A percentile compares a stretch with the other conserved stretches of the same genome.
These are phyloP conservation scores for Zosterops japonicus DNA, from an alignment of 2,113 vertebrate genomes.

Conservation along the genomic window DNA sequence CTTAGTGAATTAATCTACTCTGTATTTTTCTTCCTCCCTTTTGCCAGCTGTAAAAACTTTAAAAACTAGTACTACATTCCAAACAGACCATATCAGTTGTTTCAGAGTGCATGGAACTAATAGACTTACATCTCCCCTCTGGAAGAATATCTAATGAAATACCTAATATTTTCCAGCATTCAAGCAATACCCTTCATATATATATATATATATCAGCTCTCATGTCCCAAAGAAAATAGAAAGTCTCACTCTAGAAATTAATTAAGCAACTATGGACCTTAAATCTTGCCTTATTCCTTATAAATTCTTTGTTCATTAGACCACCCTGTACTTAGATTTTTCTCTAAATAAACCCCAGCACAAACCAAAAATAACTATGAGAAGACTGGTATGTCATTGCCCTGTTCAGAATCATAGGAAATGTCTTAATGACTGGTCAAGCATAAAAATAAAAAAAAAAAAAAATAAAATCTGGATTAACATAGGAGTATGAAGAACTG, in stretches of 20 bases:
- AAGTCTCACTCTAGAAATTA: background rate
- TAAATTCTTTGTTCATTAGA: background rate
- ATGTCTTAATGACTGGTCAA: background rate
- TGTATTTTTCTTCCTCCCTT: background rate
- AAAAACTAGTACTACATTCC: background rate
- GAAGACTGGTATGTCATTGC: background rate
- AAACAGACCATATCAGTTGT: background rate
- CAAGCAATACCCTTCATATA: background rate
- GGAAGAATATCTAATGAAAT: background rate
- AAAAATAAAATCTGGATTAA: background rate
- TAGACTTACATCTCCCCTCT: background rate
- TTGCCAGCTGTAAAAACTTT: background rate
- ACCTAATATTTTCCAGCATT: background rate
- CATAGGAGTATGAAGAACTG: background rate
- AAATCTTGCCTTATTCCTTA: background rate
- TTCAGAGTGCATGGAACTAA: background rate
- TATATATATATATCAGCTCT: background rate
- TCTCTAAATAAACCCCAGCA: background rate
- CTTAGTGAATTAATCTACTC: background rate
- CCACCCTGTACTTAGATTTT: background rate
- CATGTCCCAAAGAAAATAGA: background rate
- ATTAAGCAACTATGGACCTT: background rate
- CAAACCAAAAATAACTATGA: background rate
- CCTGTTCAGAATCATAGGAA: background rate
- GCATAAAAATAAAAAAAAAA: background rate